phyloP scores from a whole-genome alignment of 2,888 invertebrate genomes.

The Zeuzera pyrina region DNA sequence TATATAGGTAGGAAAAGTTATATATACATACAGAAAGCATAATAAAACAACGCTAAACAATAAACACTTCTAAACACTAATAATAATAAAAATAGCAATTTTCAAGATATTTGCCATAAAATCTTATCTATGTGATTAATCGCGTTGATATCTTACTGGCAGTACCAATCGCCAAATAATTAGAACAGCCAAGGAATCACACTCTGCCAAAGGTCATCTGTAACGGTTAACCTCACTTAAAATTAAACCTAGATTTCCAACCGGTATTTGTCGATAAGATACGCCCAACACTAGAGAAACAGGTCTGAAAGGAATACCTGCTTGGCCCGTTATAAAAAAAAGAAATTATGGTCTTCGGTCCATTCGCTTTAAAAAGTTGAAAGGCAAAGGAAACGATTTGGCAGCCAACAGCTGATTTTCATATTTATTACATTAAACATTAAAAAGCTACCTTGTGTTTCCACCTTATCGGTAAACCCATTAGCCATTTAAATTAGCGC shows the following conservation, averaged over 20 bases:
- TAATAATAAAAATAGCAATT: too few relatives aligned
- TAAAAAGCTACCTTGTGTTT: too few relatives aligned
- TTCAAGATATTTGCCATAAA: too few relatives aligned
- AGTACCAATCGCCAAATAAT: too few relatives aligned
- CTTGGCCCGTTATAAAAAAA: slow-evolving; percentile 26
- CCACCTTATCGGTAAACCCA: too few relatives aligned
- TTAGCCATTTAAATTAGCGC: too few relatives aligned
- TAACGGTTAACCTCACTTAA: neutral
- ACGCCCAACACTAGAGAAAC: slow-evolving; percentile 8
- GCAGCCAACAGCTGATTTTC: slow-evolving; percentile 26
- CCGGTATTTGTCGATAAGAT: slow-evolving; percentile 8
- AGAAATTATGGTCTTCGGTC: neutral
- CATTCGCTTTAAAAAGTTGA: slow-evolving; percentile 5
- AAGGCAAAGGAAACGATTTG: slow-evolving; percentile 15
- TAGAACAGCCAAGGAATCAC: neutral
- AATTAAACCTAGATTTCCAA: slow-evolving; percentile 6
- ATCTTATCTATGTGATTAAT: too few relatives aligned
- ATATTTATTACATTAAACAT: slow-evolving; percentile 6
- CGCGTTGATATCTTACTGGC: too few relatives aligned
- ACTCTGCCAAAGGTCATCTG: neutral
- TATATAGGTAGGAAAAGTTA: too few relatives aligned
- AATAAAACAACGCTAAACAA: too few relatives aligned
- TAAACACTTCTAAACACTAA: too few relatives aligned
- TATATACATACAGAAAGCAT: too few relatives aligned
- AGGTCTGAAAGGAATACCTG: slow-evolving; percentile 20